Conservation (phyloP, 1,140 invertebrate genomes). For the Temnothorax longispinosus region DNA sequence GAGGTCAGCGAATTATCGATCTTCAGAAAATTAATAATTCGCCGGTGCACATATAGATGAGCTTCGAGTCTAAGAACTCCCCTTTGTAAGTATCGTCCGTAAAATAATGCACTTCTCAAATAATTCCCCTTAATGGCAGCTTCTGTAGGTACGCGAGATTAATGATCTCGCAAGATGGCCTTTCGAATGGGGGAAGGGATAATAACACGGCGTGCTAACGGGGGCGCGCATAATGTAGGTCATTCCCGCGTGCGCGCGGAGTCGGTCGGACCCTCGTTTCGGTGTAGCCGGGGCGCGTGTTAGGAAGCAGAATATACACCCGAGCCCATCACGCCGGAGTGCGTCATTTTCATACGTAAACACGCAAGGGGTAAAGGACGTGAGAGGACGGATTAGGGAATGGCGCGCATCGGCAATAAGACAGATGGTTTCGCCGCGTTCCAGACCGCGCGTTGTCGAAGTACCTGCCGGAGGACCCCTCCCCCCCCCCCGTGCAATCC, state of each 20-base stretch:
- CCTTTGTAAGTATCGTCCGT: not conserved
- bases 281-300: conserved; percentile 28
- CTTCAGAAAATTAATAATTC: conserved; percentile 17
- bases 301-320: conserved; percentile 29
- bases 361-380: conserved; percentile 66
- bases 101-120: conserved; percentile 40
- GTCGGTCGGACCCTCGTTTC: conserved; percentile 53
- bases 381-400: not conserved
- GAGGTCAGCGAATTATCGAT: conserved; percentile 24
- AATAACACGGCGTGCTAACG: conserved; percentile 67
- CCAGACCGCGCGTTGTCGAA: not conserved
- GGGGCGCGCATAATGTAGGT: conserved; percentile 56
- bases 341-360: conserved; percentile 76
- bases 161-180: conserved; percentile 53
- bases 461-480: not conserved
- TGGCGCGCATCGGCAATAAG: conserved; percentile 65
- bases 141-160: conserved; percentile 37
- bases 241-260: conserved; percentile 56
- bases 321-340: conserved; percentile 40
- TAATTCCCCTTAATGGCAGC: conserved; percentile 21
- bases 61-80: not conserved
- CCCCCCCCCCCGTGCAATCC: conserved; percentile 28
- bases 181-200: conserved; percentile 27
- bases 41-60: not conserved
- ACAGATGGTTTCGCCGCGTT: conserved; percentile 52